phyloP scores from a whole-genome alignment of 2,113 vertebrate genomes.

The Marmota flaviventris region DNA sequence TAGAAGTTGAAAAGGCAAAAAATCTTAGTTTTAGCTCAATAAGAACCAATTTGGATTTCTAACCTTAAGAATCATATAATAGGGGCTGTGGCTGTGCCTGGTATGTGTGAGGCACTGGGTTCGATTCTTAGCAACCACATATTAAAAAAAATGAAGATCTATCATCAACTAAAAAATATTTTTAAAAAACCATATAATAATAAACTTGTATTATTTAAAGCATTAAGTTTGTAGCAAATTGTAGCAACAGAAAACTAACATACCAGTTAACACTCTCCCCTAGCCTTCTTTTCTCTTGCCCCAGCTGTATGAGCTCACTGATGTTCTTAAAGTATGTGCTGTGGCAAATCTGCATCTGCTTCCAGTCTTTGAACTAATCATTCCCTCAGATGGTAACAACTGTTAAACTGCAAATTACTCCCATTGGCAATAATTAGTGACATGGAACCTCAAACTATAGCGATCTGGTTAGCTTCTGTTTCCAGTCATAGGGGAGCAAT shows the following conservation, averaged over 20 bases:
- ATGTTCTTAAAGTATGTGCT: neutral
- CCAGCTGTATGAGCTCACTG: neutral
- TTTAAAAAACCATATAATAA: neutral
- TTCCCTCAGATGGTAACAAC: neutral
- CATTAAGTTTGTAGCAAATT: neutral
- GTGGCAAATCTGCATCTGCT: neutral
- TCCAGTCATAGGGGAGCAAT: neutral
- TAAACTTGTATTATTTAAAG: too few species aligned
- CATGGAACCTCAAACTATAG: neutral
- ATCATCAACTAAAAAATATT: too few species aligned
- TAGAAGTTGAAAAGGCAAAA: neutral
- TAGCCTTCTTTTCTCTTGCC: neutral
- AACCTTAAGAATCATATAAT: neutral
- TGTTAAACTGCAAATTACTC: slow-evolving; percentile 2
- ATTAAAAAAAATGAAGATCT: too few species aligned
- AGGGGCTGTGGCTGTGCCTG: too few species aligned
- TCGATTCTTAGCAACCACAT: too few species aligned
- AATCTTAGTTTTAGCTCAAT: neutral
- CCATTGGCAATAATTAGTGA: neutral
- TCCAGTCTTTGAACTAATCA: neutral
- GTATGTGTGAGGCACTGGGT: too few species aligned
- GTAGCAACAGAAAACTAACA: neutral
- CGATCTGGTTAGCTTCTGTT: neutral
- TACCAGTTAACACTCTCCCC: neutral
- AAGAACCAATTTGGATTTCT: neutral